phyloP scores from a whole-genome alignment of 2,888 invertebrate species.

The Conomelus anceps region DNA sequence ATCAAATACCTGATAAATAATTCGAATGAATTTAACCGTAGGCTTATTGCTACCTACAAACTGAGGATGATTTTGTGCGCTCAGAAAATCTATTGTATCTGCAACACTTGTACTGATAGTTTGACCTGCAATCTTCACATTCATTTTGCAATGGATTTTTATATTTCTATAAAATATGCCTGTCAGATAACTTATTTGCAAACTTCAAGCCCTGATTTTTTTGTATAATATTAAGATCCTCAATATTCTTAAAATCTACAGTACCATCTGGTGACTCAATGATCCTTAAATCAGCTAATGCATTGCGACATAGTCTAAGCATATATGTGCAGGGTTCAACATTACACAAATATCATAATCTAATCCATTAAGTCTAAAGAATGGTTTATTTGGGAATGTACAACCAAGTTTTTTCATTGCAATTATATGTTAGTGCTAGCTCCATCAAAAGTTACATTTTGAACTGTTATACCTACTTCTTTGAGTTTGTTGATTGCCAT shows the following conservation, averaged over 20 bases:
- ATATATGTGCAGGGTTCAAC: not conserved
- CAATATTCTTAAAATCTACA: not conserved
- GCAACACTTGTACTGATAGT: constrained; percentile 7
- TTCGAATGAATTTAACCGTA: constrained; percentile 1
- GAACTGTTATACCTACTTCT: constrained; percentile 9
- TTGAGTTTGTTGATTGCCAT: constrained; percentile 4
- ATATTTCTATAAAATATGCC: not conserved
- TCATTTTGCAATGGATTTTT: constrained; percentile 12
- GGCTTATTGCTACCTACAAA: not conserved
- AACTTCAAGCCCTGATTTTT: constrained; percentile 4
- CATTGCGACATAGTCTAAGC: constrained; percentile 1
- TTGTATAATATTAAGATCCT: not conserved
- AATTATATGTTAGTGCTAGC: constrained; percentile 13
- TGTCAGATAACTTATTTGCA: constrained; percentile 5
- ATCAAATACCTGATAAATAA: constrained; percentile 3
- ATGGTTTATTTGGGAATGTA: not conserved
- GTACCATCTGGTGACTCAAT: not conserved
- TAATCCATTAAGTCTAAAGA: not conserved
- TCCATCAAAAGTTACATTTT: constrained; percentile 14
- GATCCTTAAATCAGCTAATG: not conserved
- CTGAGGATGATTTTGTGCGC: not conserved
- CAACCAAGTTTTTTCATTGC: constrained; percentile 4
- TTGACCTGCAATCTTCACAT: not conserved
- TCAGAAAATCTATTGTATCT: not conserved
- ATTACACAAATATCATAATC: not conserved